Conservation (phyloP, 2,888 invertebrate species). For the Diogma glabrata region DNA sequence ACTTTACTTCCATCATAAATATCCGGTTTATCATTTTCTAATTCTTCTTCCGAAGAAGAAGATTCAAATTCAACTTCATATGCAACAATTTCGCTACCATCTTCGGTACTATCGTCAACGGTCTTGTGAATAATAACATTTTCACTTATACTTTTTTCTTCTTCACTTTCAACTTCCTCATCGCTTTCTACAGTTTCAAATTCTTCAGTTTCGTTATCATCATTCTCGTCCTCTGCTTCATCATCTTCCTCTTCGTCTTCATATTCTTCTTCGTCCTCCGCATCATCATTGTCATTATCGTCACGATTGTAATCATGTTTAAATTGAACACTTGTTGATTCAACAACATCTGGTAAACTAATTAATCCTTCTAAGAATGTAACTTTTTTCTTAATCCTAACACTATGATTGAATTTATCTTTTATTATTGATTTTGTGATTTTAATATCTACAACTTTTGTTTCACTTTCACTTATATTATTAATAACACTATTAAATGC, state of each 20-base stretch:
- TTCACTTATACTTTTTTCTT: background rate
- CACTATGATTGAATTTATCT: background rate
- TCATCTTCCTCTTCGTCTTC: background rate
- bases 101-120: too few species aligned
- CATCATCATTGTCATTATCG: background rate
- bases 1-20: conserved; percentile 3
- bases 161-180: background rate
- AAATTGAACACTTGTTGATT: conserved; percentile 3
- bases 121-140: too few species aligned
- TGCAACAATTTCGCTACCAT: too few species aligned
- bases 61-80: conserved; percentile 6
- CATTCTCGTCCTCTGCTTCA: background rate
- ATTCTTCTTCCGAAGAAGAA: conserved; percentile 5
- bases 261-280: background rate
- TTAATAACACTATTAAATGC: background rate
- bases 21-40: background rate
- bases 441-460: background rate
- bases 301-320: background rate
- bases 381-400: background rate
- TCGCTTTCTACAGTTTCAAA: background rate
- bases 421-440: conserved; percentile 5
- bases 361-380: background rate
- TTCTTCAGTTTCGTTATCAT: background rate
- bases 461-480: background rate
- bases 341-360: conserved; percentile 7